Percentiles rank a stretch among this genome's conserved stretches.
These are phyloP conservation scores for Chondrosia reniformis DNA, from an alignment of 37 sponge, comb jelly and placozoan species.

Conservation along the genomic window DNA sequence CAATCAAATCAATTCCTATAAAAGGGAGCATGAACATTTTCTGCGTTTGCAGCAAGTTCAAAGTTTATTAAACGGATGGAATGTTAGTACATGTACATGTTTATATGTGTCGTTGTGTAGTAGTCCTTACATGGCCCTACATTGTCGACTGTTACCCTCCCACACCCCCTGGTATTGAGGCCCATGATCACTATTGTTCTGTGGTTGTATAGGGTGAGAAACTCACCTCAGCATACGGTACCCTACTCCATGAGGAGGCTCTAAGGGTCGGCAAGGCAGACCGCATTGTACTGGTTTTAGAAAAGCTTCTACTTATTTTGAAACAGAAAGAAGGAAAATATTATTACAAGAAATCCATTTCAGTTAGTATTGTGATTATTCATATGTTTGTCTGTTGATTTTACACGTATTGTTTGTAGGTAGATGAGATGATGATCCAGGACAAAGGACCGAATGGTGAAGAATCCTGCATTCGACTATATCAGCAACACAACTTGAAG, in stretches of 20 bases:
- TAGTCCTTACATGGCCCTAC: too few species aligned
- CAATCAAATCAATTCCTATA: too few species aligned
- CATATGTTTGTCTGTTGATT: too few species aligned
- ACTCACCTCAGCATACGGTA: background rate
- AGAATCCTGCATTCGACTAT: background rate
- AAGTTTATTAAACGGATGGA: too few species aligned
- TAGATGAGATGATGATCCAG: background rate
- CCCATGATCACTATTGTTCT: too few species aligned
- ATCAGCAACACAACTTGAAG: background rate
- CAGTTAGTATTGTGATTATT: background rate
- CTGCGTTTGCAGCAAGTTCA: too few species aligned
- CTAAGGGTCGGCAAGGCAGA: background rate
- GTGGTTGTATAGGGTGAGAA: too few species aligned
- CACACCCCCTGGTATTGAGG: too few species aligned
- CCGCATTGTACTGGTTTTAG: background rate
- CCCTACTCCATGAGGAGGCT: background rate
- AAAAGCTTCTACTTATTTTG: background rate
- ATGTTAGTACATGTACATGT: too few species aligned
- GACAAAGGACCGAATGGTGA: background rate
- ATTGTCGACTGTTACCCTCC: too few species aligned
- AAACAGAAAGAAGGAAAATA: background rate
- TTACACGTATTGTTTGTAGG: background rate
- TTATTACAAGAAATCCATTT: background rate
- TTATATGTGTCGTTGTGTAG: too few species aligned
- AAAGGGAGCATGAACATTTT: too few species aligned